These are phyloP conservation scores for Onthophagus sagittarius DNA, from an alignment of 2,888 invertebrate species.

Conservation along the genomic window DNA sequence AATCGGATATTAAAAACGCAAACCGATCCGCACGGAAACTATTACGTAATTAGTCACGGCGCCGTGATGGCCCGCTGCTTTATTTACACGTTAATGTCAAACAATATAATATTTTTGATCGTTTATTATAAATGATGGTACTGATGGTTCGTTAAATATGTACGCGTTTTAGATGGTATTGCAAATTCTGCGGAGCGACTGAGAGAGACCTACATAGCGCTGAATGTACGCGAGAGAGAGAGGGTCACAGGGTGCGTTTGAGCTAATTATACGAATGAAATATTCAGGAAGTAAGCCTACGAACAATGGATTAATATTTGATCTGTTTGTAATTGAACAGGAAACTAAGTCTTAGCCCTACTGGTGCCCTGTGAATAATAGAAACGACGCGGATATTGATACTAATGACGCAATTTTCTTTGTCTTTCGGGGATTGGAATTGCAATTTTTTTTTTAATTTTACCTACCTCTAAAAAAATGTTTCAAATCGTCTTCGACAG, in stretches of 20 bases:
- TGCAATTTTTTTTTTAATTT: not conserved
- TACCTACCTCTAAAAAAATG: not conserved
- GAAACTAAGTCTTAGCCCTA: not conserved
- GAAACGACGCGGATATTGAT: not conserved
- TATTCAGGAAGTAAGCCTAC: not conserved
- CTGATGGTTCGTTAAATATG: not conserved
- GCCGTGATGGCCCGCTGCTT: not conserved
- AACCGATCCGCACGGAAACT: not conserved
- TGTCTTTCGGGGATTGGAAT: not conserved
- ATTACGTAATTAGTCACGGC: not conserved
- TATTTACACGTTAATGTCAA: not conserved
- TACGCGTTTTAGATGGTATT: not conserved
- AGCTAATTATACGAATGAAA: slow-evolving; percentile 9
- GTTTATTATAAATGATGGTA: not conserved
- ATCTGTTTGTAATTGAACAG: slow-evolving; percentile 12
- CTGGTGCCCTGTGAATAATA: not conserved
- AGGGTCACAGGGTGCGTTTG: slow-evolving; percentile 1
- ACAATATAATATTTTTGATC: not conserved
- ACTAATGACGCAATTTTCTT: not conserved
- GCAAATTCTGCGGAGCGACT: not conserved
- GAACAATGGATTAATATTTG: slow-evolving; percentile 4
- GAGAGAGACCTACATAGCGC: not conserved
- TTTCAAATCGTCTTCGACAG: not conserved
- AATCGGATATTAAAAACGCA: not conserved
- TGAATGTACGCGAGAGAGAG: not conserved